phyloP scores from a whole-genome alignment of 1,140 invertebrate genomes.

The Conopomorpha cramerella region DNA sequence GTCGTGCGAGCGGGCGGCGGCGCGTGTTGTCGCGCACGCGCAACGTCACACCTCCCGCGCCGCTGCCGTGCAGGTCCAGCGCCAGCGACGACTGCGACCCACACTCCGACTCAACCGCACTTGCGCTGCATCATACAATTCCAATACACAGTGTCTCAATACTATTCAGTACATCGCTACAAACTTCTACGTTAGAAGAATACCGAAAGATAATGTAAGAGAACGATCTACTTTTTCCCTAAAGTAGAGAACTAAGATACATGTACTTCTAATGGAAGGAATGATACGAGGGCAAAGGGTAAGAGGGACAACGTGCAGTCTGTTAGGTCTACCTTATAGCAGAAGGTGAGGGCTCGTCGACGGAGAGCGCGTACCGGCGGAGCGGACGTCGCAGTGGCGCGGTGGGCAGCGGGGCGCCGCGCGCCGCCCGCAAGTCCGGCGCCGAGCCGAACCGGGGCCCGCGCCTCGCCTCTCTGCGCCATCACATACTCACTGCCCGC shows the following conservation, averaged over 20 bases:
- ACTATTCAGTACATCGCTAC: no score
- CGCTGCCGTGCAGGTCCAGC: conserved; percentile 70
- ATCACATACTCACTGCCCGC: conserved; percentile 23
- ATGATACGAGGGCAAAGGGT: no score
- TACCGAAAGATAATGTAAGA: no score
- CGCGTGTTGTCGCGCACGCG: conserved; percentile 73
- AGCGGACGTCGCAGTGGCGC: conserved; percentile 62
- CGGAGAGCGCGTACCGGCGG: conserved; percentile 70
- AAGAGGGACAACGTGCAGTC: no score
- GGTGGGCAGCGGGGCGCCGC: conserved; percentile 48
- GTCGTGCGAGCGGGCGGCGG: conserved; percentile 74
- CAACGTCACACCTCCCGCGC: conserved; percentile 72
- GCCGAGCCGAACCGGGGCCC: conserved; percentile 38
- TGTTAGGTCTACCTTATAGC: conserved; percentile 51
- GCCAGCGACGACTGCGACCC: conserved; percentile 73
- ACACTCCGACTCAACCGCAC: conserved; percentile 52
- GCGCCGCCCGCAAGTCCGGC: conserved; percentile 52
- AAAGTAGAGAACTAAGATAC: no score
- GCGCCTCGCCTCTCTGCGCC: conserved; percentile 28
- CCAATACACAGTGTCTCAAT: no score
- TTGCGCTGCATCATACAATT: no score
- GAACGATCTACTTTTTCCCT: not conserved
- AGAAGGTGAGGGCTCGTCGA: conserved; percentile 64
- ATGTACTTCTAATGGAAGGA: no score
- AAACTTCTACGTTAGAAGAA: no score